phyloP scores from a whole-genome alignment of 2,113 vertebrate species.

The Butorides virescens region DNA sequence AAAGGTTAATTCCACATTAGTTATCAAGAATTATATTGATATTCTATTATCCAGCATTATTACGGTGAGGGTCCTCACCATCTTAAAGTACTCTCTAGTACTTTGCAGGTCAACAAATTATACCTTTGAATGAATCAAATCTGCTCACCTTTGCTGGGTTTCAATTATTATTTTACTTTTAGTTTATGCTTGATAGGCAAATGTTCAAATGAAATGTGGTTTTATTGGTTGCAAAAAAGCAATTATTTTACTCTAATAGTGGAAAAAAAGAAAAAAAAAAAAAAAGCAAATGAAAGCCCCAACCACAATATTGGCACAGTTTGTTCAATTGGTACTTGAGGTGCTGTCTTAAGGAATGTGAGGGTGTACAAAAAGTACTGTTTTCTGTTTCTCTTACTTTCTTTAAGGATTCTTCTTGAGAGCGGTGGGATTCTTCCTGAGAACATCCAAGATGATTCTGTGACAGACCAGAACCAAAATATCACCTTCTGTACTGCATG shows the following conservation, averaged over 20 bases:
- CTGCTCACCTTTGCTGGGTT: neutral
- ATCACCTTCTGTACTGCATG: constrained; percentile 89
- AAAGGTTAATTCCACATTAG: neutral
- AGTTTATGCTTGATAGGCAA: neutral
- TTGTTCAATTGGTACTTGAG: neutral
- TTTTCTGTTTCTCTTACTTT: neutral
- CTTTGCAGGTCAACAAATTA: neutral
- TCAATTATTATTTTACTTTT: neutral
- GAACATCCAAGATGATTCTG: constrained; percentile 84
- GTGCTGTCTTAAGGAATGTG: neutral
- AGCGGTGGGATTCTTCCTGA: constrained; percentile 82
- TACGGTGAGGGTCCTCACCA: neutral
- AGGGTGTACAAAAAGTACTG: neutral
- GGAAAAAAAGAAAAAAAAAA: neutral
- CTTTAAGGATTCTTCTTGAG: constrained; percentile 85
- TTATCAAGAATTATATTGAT: neutral
- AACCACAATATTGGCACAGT: neutral
- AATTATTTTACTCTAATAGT: neutral
- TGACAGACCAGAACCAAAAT: constrained; percentile 59
- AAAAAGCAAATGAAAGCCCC: neutral
- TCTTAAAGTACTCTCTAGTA: neutral
- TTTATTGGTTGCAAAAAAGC: neutral
- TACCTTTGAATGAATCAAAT: neutral
- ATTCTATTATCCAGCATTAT: neutral
- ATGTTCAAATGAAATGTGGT: neutral